These are phyloP conservation scores for Hymenochirus boettgeri DNA, from an alignment of 2,113 vertebrate species.

Conservation along the genomic window DNA sequence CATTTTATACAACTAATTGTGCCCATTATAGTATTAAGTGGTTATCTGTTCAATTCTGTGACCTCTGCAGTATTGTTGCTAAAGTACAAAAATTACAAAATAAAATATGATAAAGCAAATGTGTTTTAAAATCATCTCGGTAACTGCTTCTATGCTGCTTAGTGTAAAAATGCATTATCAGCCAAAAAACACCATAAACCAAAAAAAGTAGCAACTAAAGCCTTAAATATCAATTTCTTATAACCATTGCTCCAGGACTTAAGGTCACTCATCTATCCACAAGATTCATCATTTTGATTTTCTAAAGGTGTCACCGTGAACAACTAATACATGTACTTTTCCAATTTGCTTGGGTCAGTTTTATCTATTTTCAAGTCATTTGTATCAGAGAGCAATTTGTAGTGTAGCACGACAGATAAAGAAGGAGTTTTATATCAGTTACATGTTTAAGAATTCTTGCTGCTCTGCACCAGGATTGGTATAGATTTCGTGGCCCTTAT, in stretches of 20 bases:
- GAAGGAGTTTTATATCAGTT: neutral
- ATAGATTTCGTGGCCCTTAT: neutral
- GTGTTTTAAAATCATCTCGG: neutral
- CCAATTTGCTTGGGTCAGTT: neutral
- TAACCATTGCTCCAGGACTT: neutral
- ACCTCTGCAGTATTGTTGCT: neutral
- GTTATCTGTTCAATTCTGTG: neutral
- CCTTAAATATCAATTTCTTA: neutral
- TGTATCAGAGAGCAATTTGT: neutral
- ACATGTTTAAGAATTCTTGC: neutral
- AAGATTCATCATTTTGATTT: neutral
- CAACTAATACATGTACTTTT: neutral
- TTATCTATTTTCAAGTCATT: neutral
- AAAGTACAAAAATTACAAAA: neutral
- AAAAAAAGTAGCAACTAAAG: neutral
- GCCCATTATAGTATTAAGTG: too few species aligned
- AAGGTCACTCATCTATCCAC: neutral
- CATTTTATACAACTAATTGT: too few species aligned
- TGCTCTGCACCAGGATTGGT: neutral
- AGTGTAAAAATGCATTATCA: neutral
- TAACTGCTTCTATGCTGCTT: neutral
- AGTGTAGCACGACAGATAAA: neutral
- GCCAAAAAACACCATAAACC: neutral
- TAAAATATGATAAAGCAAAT: neutral
- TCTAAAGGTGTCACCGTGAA: neutral